A percentile compares a stretch with the other conserved stretches of the same genome.
Evolutionary conservation across 2,797 vertebrate species (phyloP).

Genomic region (Triplophysa yarkandensis): DNA sequence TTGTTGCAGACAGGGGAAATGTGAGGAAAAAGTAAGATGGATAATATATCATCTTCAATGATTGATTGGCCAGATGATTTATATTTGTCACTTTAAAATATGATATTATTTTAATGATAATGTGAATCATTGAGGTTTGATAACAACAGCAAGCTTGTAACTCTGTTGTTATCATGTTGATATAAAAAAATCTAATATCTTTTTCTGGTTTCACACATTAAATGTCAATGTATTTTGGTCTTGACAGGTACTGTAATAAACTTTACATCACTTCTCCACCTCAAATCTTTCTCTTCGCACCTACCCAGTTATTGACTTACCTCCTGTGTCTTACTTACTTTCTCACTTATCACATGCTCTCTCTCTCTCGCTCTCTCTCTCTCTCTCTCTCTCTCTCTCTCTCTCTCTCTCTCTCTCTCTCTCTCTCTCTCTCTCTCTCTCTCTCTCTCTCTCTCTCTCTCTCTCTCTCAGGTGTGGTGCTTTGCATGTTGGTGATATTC

Average conservation of each 20-base stretch:
- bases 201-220: too few relatives aligned
- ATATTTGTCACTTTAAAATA: too few relatives aligned
- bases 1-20: too few relatives aligned
- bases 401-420: neutral
- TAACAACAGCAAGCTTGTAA: too few relatives aligned
- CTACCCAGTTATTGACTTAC: neutral
- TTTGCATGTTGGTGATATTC: slow-evolving; percentile 85
- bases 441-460: slow-evolving; percentile 13
- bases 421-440: neutral
- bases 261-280: neutral
- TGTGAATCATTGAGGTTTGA: too few relatives aligned
- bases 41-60: too few relatives aligned
- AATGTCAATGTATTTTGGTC: neutral
- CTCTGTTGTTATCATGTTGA: too few relatives aligned
- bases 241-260: neutral
- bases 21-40: too few relatives aligned
- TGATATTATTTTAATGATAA: too few relatives aligned
- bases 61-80: too few relatives aligned
- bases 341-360: slow-evolving; percentile 30
- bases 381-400: slow-evolving; percentile 38
- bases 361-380: neutral
- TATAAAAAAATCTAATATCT: too few relatives aligned
- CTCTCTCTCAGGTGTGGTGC: slow-evolving; percentile 84
- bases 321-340: neutral
- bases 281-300: neutral